phyloP scores from a whole-genome alignment of 2,888 invertebrate species.

The Apamea sordens region DNA sequence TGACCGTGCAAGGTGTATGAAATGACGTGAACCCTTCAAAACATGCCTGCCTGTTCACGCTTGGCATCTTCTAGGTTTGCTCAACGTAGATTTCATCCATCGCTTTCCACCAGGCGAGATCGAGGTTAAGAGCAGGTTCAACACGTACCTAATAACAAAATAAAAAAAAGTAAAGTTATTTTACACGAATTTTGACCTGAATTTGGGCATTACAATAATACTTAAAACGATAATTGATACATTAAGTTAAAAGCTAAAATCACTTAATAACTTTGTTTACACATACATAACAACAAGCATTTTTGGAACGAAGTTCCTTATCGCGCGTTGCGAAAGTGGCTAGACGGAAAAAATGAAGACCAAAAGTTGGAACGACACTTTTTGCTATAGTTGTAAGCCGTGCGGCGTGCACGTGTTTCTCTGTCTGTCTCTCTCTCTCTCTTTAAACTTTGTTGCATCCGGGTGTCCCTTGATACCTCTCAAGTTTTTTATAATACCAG shows the following conservation, averaged over 20 bases:
- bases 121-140: not conserved
- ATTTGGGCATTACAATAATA: constrained; percentile 6
- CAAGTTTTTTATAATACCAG: constrained; percentile 12
- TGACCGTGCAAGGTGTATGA: too few species aligned
- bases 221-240: not conserved
- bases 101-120: not conserved
- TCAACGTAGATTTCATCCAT: not conserved
- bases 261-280: constrained; percentile 25
- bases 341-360: too few species aligned
- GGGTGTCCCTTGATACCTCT: too few species aligned
- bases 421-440: too few species aligned
- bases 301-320: too few species aligned
- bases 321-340: too few species aligned
- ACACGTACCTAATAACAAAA: not conserved
- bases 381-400: too few species aligned
- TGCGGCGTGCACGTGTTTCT: too few species aligned
- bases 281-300: too few species aligned
- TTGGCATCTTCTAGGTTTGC: not conserved
- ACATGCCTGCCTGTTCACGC: too few species aligned
- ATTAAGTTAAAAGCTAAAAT: constrained; percentile 4
- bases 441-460: too few species aligned
- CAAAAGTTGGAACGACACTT: too few species aligned
- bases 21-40: not conserved
- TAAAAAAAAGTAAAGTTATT: not conserved
- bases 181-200: not conserved